Evolutionary conservation across 2,797 vertebrate genomes (phyloP).

Genomic region (Thamnophis elegans): DNA sequence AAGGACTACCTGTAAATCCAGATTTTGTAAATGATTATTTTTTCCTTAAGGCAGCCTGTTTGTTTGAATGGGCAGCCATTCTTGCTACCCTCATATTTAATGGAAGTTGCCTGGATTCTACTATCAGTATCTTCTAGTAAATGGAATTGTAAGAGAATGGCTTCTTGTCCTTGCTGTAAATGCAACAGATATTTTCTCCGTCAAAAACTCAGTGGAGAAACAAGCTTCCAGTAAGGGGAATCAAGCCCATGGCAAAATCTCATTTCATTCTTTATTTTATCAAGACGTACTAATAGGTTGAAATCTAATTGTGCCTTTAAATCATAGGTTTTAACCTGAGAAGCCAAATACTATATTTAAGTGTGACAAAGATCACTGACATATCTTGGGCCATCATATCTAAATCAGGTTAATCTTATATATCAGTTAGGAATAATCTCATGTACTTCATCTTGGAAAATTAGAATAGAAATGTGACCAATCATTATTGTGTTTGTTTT

Average conservation of each 20-base stretch:
- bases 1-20: neutral
- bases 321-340: neutral
- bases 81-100: neutral
- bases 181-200: neutral
- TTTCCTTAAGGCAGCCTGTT: neutral
- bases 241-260: neutral
- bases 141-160: neutral
- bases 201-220: neutral
- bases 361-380: neutral
- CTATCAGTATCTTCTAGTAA: neutral
- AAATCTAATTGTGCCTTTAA: neutral
- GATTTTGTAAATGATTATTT: neutral
- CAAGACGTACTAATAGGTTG: neutral
- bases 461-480: neutral
- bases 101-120: neutral
- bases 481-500: no score
- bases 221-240: neutral
- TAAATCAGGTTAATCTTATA: neutral
- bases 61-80: neutral
- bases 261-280: neutral
- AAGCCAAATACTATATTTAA: neutral
- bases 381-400: neutral
- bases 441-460: neutral
- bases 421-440: neutral
- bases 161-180: neutral